A percentile compares a stretch with the other conserved stretches of the same genome.
phyloP scores from a whole-genome alignment of 2,113 vertebrate species.

The Pleuronectes platessa region DNA sequence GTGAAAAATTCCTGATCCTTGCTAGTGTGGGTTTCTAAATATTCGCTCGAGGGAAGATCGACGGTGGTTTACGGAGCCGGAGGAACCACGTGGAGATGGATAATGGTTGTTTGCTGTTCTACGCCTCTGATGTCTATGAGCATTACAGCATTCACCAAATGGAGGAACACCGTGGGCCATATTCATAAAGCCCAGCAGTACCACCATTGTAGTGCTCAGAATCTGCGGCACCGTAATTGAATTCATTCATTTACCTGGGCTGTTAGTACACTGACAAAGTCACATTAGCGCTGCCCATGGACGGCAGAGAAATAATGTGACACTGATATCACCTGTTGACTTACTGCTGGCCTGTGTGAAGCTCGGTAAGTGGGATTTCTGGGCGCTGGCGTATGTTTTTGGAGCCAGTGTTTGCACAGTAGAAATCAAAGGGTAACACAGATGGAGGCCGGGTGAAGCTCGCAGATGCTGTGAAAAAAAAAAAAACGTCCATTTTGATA shows the following conservation, averaged over 20 bases:
- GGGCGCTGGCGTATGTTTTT: constrained; percentile 39
- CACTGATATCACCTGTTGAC: constrained; percentile 71
- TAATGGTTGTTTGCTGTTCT: constrained; percentile 37
- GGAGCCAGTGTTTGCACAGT: constrained; percentile 54
- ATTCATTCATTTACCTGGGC: constrained; percentile 58
- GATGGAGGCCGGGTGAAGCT: constrained; percentile 52
- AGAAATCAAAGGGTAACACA: constrained; percentile 62
- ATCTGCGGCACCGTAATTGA: constrained; percentile 46
- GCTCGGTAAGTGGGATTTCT: constrained; percentile 52
- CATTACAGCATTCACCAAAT: constrained; percentile 58
- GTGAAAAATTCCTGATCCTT: constrained; percentile 54
- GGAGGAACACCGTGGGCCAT: constrained; percentile 40
- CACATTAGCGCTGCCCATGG: constrained; percentile 47
- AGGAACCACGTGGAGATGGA: constrained; percentile 39
- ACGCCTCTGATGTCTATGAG: constrained; percentile 52
- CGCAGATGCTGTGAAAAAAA: constrained; percentile 30
- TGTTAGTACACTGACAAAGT: constrained; percentile 64
- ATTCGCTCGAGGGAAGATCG: constrained; percentile 47
- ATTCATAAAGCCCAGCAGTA: constrained; percentile 52
- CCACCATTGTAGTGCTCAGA: constrained; percentile 31
- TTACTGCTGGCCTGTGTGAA: constrained; percentile 50
- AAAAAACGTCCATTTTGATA: constrained; percentile 33
- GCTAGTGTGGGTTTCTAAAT: constrained; percentile 54
- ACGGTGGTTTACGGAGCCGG: constrained; percentile 32
- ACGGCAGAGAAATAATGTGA: constrained; percentile 56